Evolutionary conservation across 2,113 vertebrate genomes (phyloP), one percentile per base, ranked within the genome.

Genomic region (Leuciscus idus): DNA sequence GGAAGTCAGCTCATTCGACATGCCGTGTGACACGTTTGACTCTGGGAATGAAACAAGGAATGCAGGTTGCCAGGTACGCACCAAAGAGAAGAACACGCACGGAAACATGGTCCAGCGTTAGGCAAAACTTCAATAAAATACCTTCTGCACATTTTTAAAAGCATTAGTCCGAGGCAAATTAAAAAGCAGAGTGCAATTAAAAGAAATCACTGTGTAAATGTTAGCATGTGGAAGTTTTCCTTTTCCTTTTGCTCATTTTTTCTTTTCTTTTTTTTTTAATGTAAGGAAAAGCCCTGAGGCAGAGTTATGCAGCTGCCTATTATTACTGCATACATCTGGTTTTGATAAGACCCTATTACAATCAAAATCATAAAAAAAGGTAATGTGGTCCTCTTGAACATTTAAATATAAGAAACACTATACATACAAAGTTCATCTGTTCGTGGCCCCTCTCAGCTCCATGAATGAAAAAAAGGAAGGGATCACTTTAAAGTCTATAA

Each of bases 181-280:
- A 96, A 95, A 95, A 95, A 94, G 92, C 93, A 92, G 92, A 93
- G 93, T 91, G 94, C 95, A 96, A 95, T 95, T 96, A 95, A 95
- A 95, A 95, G 93, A 95, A 95, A 95, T 95, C 94, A 93, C 93
- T 94, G 93, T 95, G 94, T 96, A 96, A 96, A 95, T 96, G 95
- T 95, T 96, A 95, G 94, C 95, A 96, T 96, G 95, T 96, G 95
- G 94, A 95, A 92, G 93, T 94, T 94, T 94, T 94, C 81, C 75
- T 94, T 94, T 94, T 94, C 81, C 75, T 77, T 68, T 89, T 89
- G 88, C 90, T 93, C 50, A 70, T 90, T 87, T 90, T 87, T 90
- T 87, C 89, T 90, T 87, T 89, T 90, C 6, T 43, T 90, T 87
- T 90, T 87, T 90, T 88, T 89, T 90, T 85, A 92, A 94, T 88